A percentile compares a stretch with the other conserved stretches of the same genome.
Conservation (phyloP, 2,888 invertebrate genomes). For the Liopterus haemorrhoidalis region DNA sequence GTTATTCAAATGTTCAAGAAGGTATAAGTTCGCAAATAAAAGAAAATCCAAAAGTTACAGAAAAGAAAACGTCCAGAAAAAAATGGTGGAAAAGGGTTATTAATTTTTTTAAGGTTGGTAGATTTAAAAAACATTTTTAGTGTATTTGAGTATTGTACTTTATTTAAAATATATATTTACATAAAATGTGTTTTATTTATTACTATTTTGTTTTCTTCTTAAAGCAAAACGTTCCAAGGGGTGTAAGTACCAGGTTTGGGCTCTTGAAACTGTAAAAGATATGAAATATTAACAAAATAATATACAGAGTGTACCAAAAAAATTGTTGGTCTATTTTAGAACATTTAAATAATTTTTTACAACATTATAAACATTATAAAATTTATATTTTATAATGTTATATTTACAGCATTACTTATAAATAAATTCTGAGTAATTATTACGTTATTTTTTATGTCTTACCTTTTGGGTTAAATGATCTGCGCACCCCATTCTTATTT, state of each 20-base stretch:
- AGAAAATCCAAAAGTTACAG: too few species aligned
- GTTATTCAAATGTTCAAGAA: too few species aligned
- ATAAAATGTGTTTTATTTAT: constrained; percentile 4
- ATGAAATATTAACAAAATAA: constrained; percentile 26
- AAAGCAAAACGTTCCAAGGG: constrained; percentile 63
- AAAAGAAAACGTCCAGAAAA: too few species aligned
- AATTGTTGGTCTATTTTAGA: constrained; percentile 2
- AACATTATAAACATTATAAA: too few species aligned
- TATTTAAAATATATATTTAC: constrained; percentile 9
- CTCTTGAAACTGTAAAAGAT: constrained; percentile 51
- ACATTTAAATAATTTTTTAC: too few species aligned
- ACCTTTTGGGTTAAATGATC: constrained; percentile 79
- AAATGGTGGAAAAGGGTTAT: too few species aligned
- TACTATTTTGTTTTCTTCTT: constrained; percentile 30
- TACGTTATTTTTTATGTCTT: constrained; percentile 24
- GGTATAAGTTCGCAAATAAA: too few species aligned
- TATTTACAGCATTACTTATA: background rate
- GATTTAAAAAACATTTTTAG: background rate
- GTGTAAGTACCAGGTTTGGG: constrained; percentile 52
- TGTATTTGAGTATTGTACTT: background rate
- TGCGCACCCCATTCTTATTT: constrained; percentile 82
- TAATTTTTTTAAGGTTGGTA: background rate
- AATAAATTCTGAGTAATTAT: constrained; percentile 10
- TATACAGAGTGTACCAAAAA: too few species aligned
- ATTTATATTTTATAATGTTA: constrained; percentile 1